phyloP scores from a whole-genome alignment of 2,888 invertebrate genomes.

The Dicyrtoma fusca region DNA sequence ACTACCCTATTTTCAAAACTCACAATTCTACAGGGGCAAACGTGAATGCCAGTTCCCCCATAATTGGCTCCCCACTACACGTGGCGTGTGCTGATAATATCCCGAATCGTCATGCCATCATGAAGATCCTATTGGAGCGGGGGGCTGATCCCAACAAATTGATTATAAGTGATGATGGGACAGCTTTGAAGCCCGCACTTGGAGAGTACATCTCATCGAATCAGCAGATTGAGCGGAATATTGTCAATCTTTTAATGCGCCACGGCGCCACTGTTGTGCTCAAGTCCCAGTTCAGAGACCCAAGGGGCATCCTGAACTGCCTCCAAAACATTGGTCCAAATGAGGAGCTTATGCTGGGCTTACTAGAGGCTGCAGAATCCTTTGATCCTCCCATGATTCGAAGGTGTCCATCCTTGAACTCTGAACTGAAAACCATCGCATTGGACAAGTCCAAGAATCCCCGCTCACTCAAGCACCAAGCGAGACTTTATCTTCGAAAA shows the following conservation, averaged over 20 bases:
- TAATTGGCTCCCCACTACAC: conserved; percentile 80
- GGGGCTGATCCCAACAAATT: conserved; percentile 78
- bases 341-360: conserved; percentile 65
- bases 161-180: conserved; percentile 71
- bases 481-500: conserved; percentile 66
- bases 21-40: too few relatives aligned
- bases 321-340: conserved; percentile 68
- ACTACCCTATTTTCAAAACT: too few relatives aligned
- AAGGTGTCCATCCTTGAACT: conserved; percentile 69
- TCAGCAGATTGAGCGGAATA: conserved; percentile 66
- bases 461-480: conserved; percentile 69
- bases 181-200: conserved; percentile 74
- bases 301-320: conserved; percentile 79
- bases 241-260: conserved; percentile 71
- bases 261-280: conserved; percentile 73
- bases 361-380: conserved; percentile 74
- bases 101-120: conserved; percentile 64
- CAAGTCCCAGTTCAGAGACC: conserved; percentile 82
- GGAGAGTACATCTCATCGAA: conserved; percentile 82
- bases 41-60: conserved; percentile 77
- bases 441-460: conserved; percentile 71
- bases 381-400: conserved; percentile 80
- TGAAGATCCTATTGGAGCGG: conserved; percentile 69
- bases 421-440: conserved; percentile 69
- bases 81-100: conserved; percentile 82